Evolutionary conservation across 2,888 invertebrate genomes (phyloP).

Genomic region (Galerucella calmariensis): DNA sequence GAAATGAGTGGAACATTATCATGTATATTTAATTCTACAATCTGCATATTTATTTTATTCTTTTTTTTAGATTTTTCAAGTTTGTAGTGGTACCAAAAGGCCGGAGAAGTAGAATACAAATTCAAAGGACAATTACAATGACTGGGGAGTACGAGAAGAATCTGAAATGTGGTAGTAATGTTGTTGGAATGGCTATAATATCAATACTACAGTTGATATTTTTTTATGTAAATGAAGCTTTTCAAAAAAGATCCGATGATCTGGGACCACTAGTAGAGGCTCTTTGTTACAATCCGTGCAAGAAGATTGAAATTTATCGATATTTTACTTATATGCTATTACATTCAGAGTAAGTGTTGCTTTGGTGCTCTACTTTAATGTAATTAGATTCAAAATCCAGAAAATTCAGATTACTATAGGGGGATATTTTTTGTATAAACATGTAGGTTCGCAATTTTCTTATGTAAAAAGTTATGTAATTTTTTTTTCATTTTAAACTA

Average conservation of each 20-base stretch:
- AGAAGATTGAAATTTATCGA: conserved; percentile 90
- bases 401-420: no score
- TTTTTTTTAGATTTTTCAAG: conserved; percentile 22
- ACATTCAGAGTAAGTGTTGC: conserved; percentile 80
- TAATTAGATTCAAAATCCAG: not conserved
- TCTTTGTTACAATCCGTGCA: conserved; percentile 87
- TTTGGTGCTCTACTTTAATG: not conserved
- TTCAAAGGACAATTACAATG: conserved; percentile 45
- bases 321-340: conserved; percentile 95
- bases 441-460: no score
- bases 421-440: no score
- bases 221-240: conserved; percentile 54
- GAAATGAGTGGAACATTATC: no score
- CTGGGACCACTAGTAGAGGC: conserved; percentile 69
- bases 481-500: no score
- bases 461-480: no score
- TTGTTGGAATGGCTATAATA: conserved; percentile 88
- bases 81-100: conserved; percentile 25
- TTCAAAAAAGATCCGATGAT: not conserved
- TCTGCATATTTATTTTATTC: not conserved
- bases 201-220: conserved; percentile 85
- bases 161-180: conserved; percentile 91
- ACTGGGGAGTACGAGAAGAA: conserved; percentile 81
- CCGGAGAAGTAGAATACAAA: conserved; percentile 28
- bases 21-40: not conserved